Conservation (phyloP, 1,140 invertebrate genomes). For the Drosophila busckii region DNA sequence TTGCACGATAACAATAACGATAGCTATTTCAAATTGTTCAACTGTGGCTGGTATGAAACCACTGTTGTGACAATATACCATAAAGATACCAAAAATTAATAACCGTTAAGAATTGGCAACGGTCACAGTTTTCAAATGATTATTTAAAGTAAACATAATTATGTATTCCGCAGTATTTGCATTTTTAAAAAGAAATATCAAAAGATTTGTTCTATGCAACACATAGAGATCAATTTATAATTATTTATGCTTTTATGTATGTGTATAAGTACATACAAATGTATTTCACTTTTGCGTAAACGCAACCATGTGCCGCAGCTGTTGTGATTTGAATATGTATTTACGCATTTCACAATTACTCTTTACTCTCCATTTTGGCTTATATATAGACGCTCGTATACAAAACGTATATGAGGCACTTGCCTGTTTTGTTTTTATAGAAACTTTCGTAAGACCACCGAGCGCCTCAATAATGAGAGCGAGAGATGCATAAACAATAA, state of each 20-base stretch:
- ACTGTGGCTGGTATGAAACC: no score
- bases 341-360: conserved; percentile 27
- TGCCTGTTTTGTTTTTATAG: conserved; percentile 56
- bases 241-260: background rate
- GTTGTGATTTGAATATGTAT: conserved; percentile 21
- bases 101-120: no score
- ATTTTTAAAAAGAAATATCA: no score
- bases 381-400: conserved; percentile 8
- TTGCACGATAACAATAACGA: no score
- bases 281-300: conserved; percentile 7
- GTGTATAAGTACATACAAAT: conserved; percentile 3
- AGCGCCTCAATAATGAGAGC: conserved; percentile 14
- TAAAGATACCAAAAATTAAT: no score
- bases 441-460: conserved; percentile 55
- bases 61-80: no score
- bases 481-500: conserved; percentile 66
- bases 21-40: no score
- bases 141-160: no score
- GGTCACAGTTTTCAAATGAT: no score
- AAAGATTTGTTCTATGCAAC: no score
- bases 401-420: conserved; percentile 4
- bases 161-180: no score
- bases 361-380: conserved; percentile 11
- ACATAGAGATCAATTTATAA: no score
- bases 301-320: conserved; percentile 27